Conservation (phyloP, 2,888 invertebrate genomes). For the Lutraria lutraria region DNA sequence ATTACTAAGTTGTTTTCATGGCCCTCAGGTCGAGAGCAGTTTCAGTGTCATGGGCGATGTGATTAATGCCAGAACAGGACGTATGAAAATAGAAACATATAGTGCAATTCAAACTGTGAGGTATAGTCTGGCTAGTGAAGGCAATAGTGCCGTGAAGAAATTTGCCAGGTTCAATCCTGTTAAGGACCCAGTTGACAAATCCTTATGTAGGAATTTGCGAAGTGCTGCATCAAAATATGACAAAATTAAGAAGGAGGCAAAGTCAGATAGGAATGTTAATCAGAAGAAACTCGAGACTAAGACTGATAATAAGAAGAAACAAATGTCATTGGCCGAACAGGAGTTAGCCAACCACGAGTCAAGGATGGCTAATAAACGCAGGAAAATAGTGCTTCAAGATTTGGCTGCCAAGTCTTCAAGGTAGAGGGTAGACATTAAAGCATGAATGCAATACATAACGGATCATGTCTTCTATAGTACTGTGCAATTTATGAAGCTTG, state of each 20-base stretch:
- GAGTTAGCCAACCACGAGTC: neutral
- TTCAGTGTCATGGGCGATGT: conserved; percentile 70
- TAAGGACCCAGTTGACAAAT: neutral
- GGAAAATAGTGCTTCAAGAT: neutral
- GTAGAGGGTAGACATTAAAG: neutral
- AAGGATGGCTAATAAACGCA: neutral
- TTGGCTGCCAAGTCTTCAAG: neutral
- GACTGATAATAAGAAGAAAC: conserved; percentile 4
- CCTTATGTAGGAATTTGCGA: neutral
- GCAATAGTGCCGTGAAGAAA: conserved; percentile 33
- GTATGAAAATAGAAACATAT: conserved; percentile 51
- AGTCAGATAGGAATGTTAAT: neutral
- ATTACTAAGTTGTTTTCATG: conserved; percentile 65
- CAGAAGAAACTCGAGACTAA: neutral
- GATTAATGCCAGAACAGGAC: conserved; percentile 23
- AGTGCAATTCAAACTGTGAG: conserved; percentile 62
- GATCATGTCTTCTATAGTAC: too few species aligned
- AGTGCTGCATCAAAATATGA: neutral
- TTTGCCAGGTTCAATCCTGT: conserved; percentile 44
- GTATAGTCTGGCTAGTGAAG: conserved; percentile 53
- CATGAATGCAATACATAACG: too few species aligned
- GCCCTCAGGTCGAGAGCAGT: conserved; percentile 67
- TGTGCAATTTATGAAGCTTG: too few species aligned
- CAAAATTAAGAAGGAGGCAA: neutral
- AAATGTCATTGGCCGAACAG: neutral